Percentiles rank a stretch among this genome's conserved stretches.
Conservation (phyloP, 2,113 vertebrate genomes). For the Paratilapia polleni region DNA sequence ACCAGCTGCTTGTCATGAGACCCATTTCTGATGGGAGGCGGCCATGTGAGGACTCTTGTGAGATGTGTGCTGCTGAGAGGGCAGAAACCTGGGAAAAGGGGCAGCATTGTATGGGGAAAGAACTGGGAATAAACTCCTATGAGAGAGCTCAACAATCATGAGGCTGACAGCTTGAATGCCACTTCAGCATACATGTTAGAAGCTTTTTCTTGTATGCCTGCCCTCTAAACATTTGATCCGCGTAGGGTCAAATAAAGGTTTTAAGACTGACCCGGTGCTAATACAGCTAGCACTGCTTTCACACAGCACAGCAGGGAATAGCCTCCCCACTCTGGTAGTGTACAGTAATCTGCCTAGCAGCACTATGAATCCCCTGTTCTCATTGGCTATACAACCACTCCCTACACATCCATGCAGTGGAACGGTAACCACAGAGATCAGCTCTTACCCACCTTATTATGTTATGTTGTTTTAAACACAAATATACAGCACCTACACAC, state of each 20-base stretch:
- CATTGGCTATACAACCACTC: slow-evolving; percentile 63
- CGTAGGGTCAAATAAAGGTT: background rate
- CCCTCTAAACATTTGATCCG: background rate
- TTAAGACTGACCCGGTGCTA: slow-evolving; percentile 3
- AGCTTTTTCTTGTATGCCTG: background rate
- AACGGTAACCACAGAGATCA: slow-evolving; percentile 68
- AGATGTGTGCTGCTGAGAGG: slow-evolving; percentile 45
- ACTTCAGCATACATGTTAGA: background rate
- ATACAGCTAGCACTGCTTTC: slow-evolving; percentile 10
- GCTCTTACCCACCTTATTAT: slow-evolving; percentile 18
- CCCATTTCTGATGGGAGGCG: slow-evolving; percentile 41
- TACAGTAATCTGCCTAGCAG: slow-evolving; percentile 72
- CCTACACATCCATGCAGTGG: slow-evolving; percentile 51
- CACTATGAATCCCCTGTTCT: slow-evolving; percentile 40
- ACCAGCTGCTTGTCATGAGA: slow-evolving; percentile 76
- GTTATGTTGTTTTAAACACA: slow-evolving; percentile 6
- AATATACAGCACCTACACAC: background rate
- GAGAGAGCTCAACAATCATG: background rate
- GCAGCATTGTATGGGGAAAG: background rate
- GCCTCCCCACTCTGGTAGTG: background rate
- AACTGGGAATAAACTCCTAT: background rate
- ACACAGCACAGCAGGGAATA: slow-evolving; percentile 2
- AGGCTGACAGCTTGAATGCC: background rate
- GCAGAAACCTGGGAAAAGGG: background rate
- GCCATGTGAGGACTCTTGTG: slow-evolving; percentile 72